phyloP scores from a whole-genome alignment of 1,140 invertebrate genomes.

The Akabosia matsudoensis region DNA sequence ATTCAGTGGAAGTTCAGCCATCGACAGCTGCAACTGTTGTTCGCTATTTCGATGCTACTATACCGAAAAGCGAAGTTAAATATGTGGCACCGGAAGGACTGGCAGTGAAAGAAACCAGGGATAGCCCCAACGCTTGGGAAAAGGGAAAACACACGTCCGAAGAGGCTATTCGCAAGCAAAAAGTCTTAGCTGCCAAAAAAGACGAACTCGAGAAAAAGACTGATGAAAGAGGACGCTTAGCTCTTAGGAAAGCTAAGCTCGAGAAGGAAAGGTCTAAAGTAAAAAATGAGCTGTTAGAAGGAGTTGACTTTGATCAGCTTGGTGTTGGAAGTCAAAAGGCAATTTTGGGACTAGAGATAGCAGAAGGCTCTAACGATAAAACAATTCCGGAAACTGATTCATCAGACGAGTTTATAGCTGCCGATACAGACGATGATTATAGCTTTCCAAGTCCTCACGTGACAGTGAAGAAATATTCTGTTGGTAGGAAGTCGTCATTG shows the following conservation, averaged over 20 bases:
- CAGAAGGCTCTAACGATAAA: neutral
- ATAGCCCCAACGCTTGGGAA: conserved; percentile 12
- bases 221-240: conserved; percentile 26
- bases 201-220: conserved; percentile 4
- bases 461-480: too few relatives aligned
- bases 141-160: neutral
- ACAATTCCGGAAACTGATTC: neutral
- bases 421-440: neutral
- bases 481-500: too few relatives aligned
- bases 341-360: neutral
- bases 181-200: neutral
- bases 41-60: conserved; percentile 25
- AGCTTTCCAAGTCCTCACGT: neutral
- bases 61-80: conserved; percentile 15
- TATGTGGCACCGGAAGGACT: conserved; percentile 32
- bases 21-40: neutral
- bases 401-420: conserved; percentile 5
- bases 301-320: neutral
- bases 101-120: neutral
- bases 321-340: neutral
- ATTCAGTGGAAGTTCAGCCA: neutral
- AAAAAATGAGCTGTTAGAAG: neutral
- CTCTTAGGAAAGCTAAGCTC: conserved; percentile 9
- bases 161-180: neutral
- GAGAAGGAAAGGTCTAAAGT: neutral